A percentile compares a stretch with the other conserved stretches of the same genome.
Conservation (phyloP, 2,113 vertebrate species). For the Arenaria interpres region DNA sequence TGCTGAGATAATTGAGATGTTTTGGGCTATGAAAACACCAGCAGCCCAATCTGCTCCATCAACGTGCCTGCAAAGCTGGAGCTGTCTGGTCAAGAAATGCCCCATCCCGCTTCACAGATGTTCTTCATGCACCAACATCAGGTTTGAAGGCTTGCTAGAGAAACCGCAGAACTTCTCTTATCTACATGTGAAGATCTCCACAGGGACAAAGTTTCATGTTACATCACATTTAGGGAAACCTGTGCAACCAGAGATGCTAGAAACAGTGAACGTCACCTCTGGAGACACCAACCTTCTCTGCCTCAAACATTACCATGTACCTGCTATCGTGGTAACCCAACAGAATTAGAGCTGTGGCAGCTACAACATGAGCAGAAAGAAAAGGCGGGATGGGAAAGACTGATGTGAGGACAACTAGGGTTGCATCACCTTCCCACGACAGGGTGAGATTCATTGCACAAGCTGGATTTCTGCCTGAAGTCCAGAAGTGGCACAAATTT, state of each 20-base stretch:
- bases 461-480: background rate
- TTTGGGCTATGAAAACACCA: background rate
- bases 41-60: background rate
- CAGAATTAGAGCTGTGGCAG: background rate
- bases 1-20: background rate
- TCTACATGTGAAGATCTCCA: background rate
- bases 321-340: accelerated
- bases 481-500: accelerated
- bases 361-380: background rate
- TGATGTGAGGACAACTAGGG: background rate
- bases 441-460: background rate
- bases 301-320: background rate
- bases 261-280: background rate
- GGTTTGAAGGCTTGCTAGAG: background rate
- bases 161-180: constrained; percentile 14
- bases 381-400: background rate
- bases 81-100: background rate
- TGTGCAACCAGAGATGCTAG: background rate
- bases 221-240: constrained; percentile 6
- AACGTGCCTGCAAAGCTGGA: background rate
- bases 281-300: background rate
- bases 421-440: background rate
- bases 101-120: background rate
- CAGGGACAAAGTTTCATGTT: background rate
- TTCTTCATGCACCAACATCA: background rate